These are phyloP conservation scores for Hedya salicella DNA, from an alignment of 2,888 invertebrate genomes.

Conservation along the genomic window DNA sequence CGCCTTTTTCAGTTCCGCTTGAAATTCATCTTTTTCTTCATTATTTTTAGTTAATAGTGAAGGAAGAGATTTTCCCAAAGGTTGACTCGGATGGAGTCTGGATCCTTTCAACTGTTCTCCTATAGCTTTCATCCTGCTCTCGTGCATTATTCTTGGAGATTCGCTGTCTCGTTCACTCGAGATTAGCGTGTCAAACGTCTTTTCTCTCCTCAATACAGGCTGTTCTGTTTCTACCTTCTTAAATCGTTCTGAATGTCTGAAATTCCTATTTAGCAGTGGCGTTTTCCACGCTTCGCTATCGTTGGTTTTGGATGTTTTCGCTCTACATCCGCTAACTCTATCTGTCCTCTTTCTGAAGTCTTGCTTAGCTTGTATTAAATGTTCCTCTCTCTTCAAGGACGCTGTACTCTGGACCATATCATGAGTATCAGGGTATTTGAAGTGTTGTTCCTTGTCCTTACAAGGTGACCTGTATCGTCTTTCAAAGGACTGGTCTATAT, in stretches of 20 bases:
- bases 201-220: conserved; percentile 77
- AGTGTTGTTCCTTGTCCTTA: conserved; percentile 77
- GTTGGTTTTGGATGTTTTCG: conserved; percentile 76
- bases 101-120: conserved; percentile 68
- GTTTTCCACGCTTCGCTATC: conserved; percentile 80
- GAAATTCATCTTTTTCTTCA: conserved; percentile 84
- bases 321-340: conserved; percentile 78
- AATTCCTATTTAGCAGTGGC: conserved; percentile 76
- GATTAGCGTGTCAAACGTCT: conserved; percentile 78
- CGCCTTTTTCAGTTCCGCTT: conserved; percentile 80
- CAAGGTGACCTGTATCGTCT: conserved; percentile 76
- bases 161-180: conserved; percentile 68
- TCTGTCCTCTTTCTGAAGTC: conserved; percentile 80
- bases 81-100: conserved; percentile 68
- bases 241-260: conserved; percentile 81
- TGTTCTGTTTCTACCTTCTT: conserved; percentile 71
- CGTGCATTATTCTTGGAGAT: conserved; percentile 68
- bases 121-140: conserved; percentile 67
- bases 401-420: conserved; percentile 77
- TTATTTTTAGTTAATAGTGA: conserved; percentile 79
- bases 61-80: conserved; percentile 83
- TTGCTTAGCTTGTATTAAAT: conserved; percentile 78
- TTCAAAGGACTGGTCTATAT: conserved; percentile 71
- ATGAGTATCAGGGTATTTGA: conserved; percentile 72
- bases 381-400: conserved; percentile 78